Evolutionary conservation across 2,797 vertebrate species (phyloP), one percentile per base, ranked within the genome.

Genomic region (Champsocephalus esox): DNA sequence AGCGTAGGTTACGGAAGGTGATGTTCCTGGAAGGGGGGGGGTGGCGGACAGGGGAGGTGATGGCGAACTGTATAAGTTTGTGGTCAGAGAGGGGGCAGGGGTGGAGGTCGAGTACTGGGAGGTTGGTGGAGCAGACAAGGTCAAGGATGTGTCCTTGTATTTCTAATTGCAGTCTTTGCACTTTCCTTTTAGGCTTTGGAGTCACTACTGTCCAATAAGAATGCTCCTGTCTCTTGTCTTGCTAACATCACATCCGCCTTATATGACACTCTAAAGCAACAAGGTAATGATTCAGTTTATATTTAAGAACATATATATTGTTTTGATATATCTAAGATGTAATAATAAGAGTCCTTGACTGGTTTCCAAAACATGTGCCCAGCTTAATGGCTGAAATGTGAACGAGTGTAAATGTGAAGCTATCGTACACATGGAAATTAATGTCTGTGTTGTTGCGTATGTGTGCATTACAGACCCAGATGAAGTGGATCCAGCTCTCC

Each of bases 171-270:
- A 17, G 43, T 49, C n/a, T 78, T 16, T 60, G 0, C 28, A 1
- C 67, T 58, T 38, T 94, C 38, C 77, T 89, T 82, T 75, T 77
- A 99, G 98, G 98, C 97, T 63, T 88, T 99, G 90, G 97, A 99
- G 90, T 97, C 95, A 86, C 90, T 99, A 86, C 90, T 99, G 82
- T 91, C 94, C 79, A 96, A 94, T 86, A 96, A 95, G 73, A 96
- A 92, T 0, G 87, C 96, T 49, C 95, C 97, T 0, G 95, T 97
- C 44, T 95, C 95, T 7, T 97, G 95, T 89, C 96, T 99, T 49
- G 96, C 89, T 64, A 96, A 89, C 70, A 78, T 99, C 88, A 96
- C 94, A 38, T 85, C 91, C 71, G 94, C 95, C 10, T 91, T 99
- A 88, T 79, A 96, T 86, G 93, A 96, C 73, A 90, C 90, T 80